phyloP scores from a whole-genome alignment of 2,797 vertebrate genomes.

The Sternotherus odoratus region DNA sequence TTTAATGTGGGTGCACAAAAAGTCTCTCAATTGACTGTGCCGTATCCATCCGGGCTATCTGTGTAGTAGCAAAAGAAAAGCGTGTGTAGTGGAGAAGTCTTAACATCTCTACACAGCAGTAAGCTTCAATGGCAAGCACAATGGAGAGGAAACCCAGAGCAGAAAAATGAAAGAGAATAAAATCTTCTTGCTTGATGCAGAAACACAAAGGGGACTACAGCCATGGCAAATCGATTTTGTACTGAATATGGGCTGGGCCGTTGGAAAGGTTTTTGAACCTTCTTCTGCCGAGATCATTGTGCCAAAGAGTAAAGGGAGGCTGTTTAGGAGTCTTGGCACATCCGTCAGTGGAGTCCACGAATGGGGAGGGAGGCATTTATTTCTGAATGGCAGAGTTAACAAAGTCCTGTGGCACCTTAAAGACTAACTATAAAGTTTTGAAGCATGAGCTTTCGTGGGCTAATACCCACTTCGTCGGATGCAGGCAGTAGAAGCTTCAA shows the following conservation, averaged over 20 bases:
- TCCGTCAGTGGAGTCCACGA: constrained; percentile 70
- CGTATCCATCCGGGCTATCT: constrained; percentile 19
- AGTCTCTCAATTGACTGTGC: not conserved
- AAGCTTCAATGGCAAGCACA: constrained; percentile 46
- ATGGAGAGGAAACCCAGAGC: constrained; percentile 54
- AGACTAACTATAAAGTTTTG: no score
- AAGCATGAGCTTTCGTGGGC: no score
- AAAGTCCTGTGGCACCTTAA: no score
- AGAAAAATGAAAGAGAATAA: constrained; percentile 59
- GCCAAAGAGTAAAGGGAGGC: constrained; percentile 72
- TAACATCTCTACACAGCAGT: constrained; percentile 29
- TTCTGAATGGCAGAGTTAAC: no score
- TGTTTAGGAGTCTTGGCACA: constrained; percentile 82
- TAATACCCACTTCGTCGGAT: no score
- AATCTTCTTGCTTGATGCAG: constrained; percentile 61
- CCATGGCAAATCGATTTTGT: constrained; percentile 79
- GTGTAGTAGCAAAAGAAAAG: constrained; percentile 16
- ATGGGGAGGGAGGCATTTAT: constrained; percentile 68
- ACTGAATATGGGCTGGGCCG: constrained; percentile 70
- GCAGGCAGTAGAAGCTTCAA: no score
- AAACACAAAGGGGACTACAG: constrained; percentile 70
- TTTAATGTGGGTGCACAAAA: not conserved
- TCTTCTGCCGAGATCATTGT: constrained; percentile 77
- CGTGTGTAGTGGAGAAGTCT: not conserved
- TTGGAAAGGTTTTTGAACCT: constrained; percentile 70